phyloP scores from a whole-genome alignment of 2,888 invertebrate genomes.

The Apocheima hispidaria region DNA sequence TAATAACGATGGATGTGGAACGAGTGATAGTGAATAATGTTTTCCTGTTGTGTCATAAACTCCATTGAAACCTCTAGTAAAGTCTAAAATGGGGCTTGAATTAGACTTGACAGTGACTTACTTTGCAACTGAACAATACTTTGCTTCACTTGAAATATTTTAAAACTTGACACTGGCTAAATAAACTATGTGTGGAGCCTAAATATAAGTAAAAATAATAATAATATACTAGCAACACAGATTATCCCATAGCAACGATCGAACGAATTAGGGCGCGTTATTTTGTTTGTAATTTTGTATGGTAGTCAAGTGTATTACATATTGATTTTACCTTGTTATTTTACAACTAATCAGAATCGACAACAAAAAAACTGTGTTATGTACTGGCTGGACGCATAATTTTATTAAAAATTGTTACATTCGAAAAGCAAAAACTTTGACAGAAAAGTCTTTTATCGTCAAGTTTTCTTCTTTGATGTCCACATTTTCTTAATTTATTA shows the following conservation, averaged over 20 bases:
- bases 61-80: no score
- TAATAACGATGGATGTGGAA: no score
- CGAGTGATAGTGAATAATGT: no score
- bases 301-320: slow-evolving; percentile 68
- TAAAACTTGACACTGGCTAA: no score
- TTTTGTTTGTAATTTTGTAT: slow-evolving; percentile 66
- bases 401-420: slow-evolving; percentile 53
- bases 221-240: background rate
- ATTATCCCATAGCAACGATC: slow-evolving; percentile 39
- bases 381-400: slow-evolving; percentile 37
- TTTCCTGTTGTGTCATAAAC: no score
- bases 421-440: slow-evolving; percentile 58
- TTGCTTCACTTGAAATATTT: no score
- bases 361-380: background rate
- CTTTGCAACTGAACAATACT: no score
- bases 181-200: no score
- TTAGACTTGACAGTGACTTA: no score
- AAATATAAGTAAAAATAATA: no score
- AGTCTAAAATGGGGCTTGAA: no score
- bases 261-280: slow-evolving; percentile 60
- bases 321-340: slow-evolving; percentile 64
- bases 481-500: slow-evolving; percentile 53
- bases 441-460: slow-evolving; percentile 49
- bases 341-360: background rate
- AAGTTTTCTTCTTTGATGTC: slow-evolving; percentile 47